Conservation (phyloP, 2,797 vertebrate species). For the Bovichtus diacanthus region DNA sequence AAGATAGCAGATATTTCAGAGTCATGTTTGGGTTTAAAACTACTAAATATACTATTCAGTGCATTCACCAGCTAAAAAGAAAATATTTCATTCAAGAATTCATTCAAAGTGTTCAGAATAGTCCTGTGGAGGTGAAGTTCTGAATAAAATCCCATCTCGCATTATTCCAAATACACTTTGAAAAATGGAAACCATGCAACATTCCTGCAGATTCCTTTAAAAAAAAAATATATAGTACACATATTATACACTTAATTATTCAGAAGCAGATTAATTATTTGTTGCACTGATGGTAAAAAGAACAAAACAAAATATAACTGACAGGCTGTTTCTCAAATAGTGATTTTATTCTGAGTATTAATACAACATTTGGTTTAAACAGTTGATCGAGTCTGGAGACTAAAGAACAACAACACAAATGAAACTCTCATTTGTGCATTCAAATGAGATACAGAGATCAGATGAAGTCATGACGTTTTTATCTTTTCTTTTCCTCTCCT, state of each 20-base stretch:
- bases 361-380: background rate
- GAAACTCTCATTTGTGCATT: conserved; percentile 20
- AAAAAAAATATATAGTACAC: too few species aligned
- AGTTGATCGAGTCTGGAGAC: background rate
- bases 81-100: conserved; percentile 12
- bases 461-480: conserved; percentile 15
- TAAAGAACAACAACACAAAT: conserved; percentile 8
- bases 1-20: conserved; percentile 14
- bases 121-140: conserved; percentile 3
- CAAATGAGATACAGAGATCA: background rate
- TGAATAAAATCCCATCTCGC: conserved; percentile 1
- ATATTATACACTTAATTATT: too few species aligned
- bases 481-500: background rate
- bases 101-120: conserved; percentile 8
- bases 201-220: too few species aligned
- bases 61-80: conserved; percentile 10
- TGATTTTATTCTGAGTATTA: background rate
- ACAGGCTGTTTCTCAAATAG: background rate
- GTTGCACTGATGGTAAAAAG: background rate
- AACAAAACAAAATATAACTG: background rate
- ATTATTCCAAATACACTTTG: background rate
- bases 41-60: conserved; percentile 3
- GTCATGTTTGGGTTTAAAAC: conserved; percentile 1
- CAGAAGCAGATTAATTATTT: background rate
- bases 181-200: background rate